Evolutionary conservation across 2,797 vertebrate species (phyloP).

Genomic region (Lacerta viridis): DNA sequence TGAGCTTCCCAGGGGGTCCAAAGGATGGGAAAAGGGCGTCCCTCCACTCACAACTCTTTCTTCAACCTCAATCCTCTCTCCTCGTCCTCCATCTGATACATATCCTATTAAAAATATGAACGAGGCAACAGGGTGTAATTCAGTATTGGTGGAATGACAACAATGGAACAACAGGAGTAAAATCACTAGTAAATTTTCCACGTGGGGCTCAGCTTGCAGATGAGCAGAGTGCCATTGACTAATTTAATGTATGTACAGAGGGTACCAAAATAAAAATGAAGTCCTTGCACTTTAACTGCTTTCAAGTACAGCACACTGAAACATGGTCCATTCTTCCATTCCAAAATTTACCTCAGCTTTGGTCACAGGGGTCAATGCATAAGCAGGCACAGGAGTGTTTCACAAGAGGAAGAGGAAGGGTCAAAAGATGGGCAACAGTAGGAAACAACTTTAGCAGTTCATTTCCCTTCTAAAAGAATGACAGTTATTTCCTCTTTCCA

Average conservation of each 20-base stretch:
- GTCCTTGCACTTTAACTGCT: constrained; percentile 5
- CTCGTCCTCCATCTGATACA: too few species aligned
- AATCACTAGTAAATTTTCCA: background rate
- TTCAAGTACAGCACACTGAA: background rate
- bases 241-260: background rate
- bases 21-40: too few species aligned
- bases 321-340: background rate
- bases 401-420: constrained; percentile 28
- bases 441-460: constrained; percentile 40
- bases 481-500: constrained; percentile 71
- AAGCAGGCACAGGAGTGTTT: constrained; percentile 27
- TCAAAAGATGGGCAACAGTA: constrained; percentile 49
- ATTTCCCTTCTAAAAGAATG: constrained; percentile 64
- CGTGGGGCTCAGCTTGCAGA: background rate
- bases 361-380: background rate
- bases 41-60: too few species aligned
- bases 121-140: background rate
- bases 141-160: background rate
- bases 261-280: constrained; percentile 9
- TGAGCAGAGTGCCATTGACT: background rate
- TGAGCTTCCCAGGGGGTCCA: too few species aligned
- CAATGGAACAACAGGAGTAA: constrained; percentile 19
- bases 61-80: too few species aligned
- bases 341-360: constrained; percentile 12
- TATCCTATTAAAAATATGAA: background rate